These are phyloP conservation scores for Julus scanicus DNA, from an alignment of 2,888 invertebrate species.

Conservation along the genomic window DNA sequence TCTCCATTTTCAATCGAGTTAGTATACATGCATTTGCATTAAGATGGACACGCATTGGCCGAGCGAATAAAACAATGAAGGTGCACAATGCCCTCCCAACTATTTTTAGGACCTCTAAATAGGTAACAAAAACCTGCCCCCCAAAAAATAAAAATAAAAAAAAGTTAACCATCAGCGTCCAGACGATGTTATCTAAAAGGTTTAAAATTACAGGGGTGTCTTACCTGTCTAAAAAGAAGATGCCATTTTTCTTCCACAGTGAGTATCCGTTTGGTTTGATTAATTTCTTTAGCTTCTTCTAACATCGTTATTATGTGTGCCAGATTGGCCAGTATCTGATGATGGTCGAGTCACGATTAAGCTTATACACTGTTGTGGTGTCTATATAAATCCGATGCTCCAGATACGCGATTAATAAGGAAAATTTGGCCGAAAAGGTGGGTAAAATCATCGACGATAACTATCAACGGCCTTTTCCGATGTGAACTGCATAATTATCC, in stretches of 20 bases:
- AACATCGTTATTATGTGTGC: slow-evolving; percentile 8
- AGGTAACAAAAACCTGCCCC: background rate
- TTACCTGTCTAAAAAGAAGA: slow-evolving; percentile 58
- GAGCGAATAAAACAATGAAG: background rate
- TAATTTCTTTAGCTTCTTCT: slow-evolving; percentile 46
- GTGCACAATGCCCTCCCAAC: slow-evolving; percentile 4
- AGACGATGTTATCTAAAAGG: slow-evolving; percentile 19
- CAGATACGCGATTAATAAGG: background rate
- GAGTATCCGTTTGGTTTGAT: slow-evolving; percentile 50
- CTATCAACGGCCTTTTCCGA: background rate
- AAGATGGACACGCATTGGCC: background rate
- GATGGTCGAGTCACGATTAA: background rate
- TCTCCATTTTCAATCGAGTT: background rate
- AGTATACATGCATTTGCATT: background rate
- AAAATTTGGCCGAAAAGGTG: background rate
- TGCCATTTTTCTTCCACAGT: slow-evolving; percentile 59
- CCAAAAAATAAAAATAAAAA: background rate
- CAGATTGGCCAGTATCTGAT: slow-evolving; percentile 24
- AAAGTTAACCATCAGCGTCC: background rate
- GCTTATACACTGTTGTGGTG: background rate
- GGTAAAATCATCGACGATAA: background rate
- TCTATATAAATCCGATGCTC: background rate
- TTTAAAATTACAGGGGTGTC: slow-evolving; percentile 25
- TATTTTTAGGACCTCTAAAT: background rate
- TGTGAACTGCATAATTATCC: background rate